These are phyloP conservation scores for Tipula confusa DNA, from an alignment of 2,888 invertebrate species.

Conservation along the genomic window DNA sequence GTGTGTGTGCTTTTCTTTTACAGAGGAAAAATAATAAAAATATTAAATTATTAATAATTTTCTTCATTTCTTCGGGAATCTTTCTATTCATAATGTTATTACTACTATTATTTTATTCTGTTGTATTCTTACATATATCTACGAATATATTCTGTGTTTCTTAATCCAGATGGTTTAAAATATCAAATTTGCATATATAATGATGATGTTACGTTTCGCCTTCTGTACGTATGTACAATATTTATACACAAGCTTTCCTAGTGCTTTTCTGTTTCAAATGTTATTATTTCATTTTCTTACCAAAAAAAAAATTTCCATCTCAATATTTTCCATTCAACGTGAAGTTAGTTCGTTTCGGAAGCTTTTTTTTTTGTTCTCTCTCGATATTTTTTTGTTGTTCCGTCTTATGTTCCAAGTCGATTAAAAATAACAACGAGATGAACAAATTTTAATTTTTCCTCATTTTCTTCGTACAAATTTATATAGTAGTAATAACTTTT, in stretches of 20 bases:
- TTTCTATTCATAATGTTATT: not conserved
- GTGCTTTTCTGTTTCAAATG: not conserved
- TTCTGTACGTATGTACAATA: not conserved
- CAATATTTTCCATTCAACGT: not conserved
- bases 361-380: not conserved
- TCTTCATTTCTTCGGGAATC: not conserved
- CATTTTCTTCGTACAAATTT: not conserved
- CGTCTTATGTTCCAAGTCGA: not conserved
- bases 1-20: not conserved
- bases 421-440: not conserved
- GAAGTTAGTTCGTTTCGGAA: not conserved
- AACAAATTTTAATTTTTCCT: not conserved
- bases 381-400: too few relatives aligned
- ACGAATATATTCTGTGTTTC: not conserved
- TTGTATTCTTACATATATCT: not conserved
- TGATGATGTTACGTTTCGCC: slow-evolving; percentile 25
- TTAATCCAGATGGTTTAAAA: slow-evolving; percentile 28
- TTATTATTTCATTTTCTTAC: slow-evolving; percentile 20
- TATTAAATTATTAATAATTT: slow-evolving; percentile 25
- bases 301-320: not conserved
- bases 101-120: not conserved
- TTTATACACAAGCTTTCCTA: not conserved
- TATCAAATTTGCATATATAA: slow-evolving; percentile 29
- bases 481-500: not conserved
- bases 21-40: not conserved